phyloP scores from a whole-genome alignment of 2,888 invertebrate genomes.

The Cryptosula pallasiana region DNA sequence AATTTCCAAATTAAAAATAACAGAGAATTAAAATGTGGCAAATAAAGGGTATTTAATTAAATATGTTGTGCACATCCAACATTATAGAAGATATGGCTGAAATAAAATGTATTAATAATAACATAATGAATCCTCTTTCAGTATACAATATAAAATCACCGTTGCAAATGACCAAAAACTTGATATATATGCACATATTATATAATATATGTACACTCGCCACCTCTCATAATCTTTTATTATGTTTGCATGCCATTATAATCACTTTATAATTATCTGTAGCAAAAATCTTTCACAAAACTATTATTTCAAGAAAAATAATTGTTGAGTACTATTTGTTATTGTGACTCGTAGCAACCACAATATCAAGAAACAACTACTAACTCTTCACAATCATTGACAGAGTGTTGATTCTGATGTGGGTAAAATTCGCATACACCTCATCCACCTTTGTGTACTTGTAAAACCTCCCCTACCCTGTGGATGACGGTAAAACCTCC shows the following conservation, averaged over 20 bases:
- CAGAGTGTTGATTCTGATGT: no score
- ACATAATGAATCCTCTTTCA: neutral
- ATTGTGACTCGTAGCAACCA: no score
- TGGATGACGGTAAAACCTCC: no score
- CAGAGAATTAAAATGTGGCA: neutral
- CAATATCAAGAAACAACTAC: no score
- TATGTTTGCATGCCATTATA: neutral
- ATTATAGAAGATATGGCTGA: no score
- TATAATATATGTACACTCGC: no score
- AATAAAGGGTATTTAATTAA: neutral
- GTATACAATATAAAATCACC: neutral
- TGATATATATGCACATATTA: neutral
- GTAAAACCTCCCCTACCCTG: no score
- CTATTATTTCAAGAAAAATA: neutral
- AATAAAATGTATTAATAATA: neutral
- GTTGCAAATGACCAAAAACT: neutral
- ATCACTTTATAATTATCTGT: neutral
- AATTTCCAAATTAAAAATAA: neutral
- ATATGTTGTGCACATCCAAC: neutral
- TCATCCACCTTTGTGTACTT: no score
- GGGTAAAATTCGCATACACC: no score
- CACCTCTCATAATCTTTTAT: neutral
- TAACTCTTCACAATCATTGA: no score
- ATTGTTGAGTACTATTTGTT: neutral
- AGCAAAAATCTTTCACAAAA: neutral